Evolutionary conservation across 1,140 invertebrate species (phyloP).

Genomic region (Hirudo medicinalis): DNA sequence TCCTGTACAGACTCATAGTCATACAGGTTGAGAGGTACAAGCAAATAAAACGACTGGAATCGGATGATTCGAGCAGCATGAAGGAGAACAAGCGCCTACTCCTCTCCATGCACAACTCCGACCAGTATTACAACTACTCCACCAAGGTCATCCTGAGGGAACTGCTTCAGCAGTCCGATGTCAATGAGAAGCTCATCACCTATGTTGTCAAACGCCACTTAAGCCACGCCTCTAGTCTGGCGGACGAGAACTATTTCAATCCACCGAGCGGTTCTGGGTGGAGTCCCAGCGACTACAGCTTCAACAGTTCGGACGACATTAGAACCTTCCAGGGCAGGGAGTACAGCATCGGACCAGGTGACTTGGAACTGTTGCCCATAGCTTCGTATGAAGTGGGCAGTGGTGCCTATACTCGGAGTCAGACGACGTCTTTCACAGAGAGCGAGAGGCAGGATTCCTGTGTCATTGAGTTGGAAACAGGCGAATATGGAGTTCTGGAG

Average conservation of each 20-base stretch:
- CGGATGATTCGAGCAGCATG: neutral
- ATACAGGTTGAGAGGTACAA: constrained; percentile 51
- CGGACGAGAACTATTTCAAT: neutral
- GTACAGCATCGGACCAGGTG: neutral
- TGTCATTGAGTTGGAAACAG: neutral
- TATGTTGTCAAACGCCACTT: constrained; percentile 15
- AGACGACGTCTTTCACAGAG: neutral
- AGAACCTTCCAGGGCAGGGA: constrained; percentile 7
- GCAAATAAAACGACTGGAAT: neutral
- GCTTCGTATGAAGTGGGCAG: constrained; percentile 3
- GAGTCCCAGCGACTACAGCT: neutral
- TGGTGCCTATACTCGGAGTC: neutral
- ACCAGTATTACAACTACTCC: constrained; percentile 18
- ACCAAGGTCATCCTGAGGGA: constrained; percentile 16
- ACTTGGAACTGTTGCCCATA: constrained; percentile 13
- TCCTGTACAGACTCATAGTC: constrained; percentile 70
- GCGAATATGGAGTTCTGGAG: neutral
- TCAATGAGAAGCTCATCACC: constrained; percentile 8
- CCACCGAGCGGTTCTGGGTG: neutral
- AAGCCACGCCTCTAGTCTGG: constrained; percentile 4
- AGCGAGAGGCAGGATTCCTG: constrained; percentile 3
- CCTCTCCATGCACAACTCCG: neutral
- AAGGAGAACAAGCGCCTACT: constrained; percentile 4
- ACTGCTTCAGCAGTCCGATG: neutral
- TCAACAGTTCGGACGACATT: constrained; percentile 6